Conservation (phyloP, 2,888 invertebrate genomes). For the Ptychoptera contaminata region DNA sequence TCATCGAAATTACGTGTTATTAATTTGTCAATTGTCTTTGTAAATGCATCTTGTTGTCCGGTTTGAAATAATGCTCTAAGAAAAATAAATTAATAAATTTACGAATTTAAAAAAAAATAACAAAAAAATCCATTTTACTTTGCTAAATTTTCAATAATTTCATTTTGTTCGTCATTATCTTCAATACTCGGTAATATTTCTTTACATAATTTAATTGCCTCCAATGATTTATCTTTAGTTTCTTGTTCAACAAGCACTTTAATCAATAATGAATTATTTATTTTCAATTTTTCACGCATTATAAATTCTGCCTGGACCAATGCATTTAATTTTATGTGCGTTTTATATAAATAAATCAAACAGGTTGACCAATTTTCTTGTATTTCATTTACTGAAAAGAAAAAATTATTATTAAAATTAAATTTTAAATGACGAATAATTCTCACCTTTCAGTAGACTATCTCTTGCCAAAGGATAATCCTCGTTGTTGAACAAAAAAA, state of each 20-base stretch:
- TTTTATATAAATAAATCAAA: conserved; percentile 33
- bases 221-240: conserved; percentile 36
- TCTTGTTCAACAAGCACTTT: conserved; percentile 19
- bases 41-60: not conserved
- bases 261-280: not conserved
- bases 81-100: not conserved
- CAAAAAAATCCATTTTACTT: conserved; percentile 1
- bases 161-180: not conserved
- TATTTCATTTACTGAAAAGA: conserved; percentile 18
- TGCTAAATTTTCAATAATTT: not conserved
- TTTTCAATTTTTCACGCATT: conserved; percentile 15
- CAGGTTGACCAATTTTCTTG: conserved; percentile 32
- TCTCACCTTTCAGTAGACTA: conserved; percentile 23
- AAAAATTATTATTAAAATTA: too few species aligned
- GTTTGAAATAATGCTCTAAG: conserved; percentile 1
- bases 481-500: conserved; percentile 35
- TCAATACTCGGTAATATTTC: conserved; percentile 17
- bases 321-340: conserved; percentile 34
- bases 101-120: not conserved
- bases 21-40: conserved; percentile 4
- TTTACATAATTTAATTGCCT: conserved; percentile 31
- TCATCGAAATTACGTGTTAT: not conserved
- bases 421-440: too few species aligned
- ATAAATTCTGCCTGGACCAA: conserved; percentile 31
- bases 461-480: conserved; percentile 40